phyloP scores from a whole-genome alignment of 2,888 invertebrate species.

The Habrosyne pyritoides region DNA sequence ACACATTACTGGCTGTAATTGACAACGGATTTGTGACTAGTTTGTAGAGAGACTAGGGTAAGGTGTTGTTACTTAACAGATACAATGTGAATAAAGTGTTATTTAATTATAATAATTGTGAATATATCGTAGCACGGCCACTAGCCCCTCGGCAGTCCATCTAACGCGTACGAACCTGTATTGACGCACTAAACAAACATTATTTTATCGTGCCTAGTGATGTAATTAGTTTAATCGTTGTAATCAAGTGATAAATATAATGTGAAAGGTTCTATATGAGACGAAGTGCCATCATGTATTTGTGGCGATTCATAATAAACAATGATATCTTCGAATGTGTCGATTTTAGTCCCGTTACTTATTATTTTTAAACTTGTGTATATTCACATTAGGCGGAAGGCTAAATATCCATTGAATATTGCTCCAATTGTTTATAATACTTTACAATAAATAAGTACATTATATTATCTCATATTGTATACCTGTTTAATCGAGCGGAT shows the following conservation, averaged over 20 bases:
- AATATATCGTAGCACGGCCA: slow-evolving; percentile 61
- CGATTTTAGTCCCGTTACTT: not conserved
- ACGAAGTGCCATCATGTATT: slow-evolving; percentile 39
- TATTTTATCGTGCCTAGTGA: slow-evolving; percentile 48
- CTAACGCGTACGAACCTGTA: slow-evolving; percentile 32
- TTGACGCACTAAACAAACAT: slow-evolving; percentile 44
- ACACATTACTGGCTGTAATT: slow-evolving; percentile 75
- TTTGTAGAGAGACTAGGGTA: slow-evolving; percentile 51
- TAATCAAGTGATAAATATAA: slow-evolving; percentile 34
- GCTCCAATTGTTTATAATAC: slow-evolving; percentile 12
- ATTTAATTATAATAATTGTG: slow-evolving; percentile 70
- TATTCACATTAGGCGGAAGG: slow-evolving; percentile 21
- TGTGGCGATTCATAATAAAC: slow-evolving; percentile 24
- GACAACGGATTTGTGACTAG: slow-evolving; percentile 82
- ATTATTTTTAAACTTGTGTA: slow-evolving; percentile 18
- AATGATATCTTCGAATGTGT: not conserved
- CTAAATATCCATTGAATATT: slow-evolving; percentile 20
- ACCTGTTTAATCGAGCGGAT: slow-evolving; percentile 24
- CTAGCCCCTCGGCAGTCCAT: slow-evolving; percentile 53
- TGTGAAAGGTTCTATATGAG: slow-evolving; percentile 22
- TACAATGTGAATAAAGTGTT: slow-evolving; percentile 71
- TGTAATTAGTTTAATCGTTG: slow-evolving; percentile 36
- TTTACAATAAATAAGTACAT: not conserved
- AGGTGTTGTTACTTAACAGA: slow-evolving; percentile 76
- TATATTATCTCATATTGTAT: not conserved